Evolutionary conservation across 2,113 vertebrate species (phyloP).

Genomic region (Clarias gariepinus): DNA sequence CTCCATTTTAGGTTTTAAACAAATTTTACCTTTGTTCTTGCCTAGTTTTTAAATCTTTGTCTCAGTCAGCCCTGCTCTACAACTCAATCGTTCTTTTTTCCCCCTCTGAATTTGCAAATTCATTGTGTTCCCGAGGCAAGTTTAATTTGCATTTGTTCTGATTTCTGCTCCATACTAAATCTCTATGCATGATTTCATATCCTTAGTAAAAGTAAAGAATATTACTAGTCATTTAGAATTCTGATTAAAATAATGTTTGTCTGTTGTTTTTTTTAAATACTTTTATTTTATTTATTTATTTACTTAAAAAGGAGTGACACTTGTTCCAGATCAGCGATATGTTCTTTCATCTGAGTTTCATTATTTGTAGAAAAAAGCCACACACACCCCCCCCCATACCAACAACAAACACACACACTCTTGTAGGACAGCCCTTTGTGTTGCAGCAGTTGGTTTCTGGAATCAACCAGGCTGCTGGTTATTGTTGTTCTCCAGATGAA

Average conservation of each 20-base stretch:
- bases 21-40: background rate
- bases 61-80: background rate
- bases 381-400: constrained; percentile 2
- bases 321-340: background rate
- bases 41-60: background rate
- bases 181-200: background rate
- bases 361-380: constrained; percentile 55
- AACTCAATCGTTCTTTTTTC: background rate
- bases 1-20: background rate
- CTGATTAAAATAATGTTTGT: background rate
- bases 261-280: background rate
- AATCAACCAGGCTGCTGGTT: background rate
- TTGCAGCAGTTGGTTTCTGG: constrained; percentile 15
- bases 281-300: too few relatives aligned
- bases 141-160: background rate
- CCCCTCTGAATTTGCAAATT: background rate
- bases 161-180: background rate
- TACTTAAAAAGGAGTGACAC: background rate
- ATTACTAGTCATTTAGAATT: too few relatives aligned
- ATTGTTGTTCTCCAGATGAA: constrained; percentile 7
- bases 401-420: constrained; percentile 5
- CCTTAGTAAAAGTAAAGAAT: too few relatives aligned
- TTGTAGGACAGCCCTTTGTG: background rate
- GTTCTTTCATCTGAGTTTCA: constrained; percentile 60
- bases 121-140: background rate